A percentile compares a stretch with the other conserved stretches of the same genome.
phyloP scores from a whole-genome alignment of 2,888 invertebrate species.

The Erpobdella octoculata region DNA sequence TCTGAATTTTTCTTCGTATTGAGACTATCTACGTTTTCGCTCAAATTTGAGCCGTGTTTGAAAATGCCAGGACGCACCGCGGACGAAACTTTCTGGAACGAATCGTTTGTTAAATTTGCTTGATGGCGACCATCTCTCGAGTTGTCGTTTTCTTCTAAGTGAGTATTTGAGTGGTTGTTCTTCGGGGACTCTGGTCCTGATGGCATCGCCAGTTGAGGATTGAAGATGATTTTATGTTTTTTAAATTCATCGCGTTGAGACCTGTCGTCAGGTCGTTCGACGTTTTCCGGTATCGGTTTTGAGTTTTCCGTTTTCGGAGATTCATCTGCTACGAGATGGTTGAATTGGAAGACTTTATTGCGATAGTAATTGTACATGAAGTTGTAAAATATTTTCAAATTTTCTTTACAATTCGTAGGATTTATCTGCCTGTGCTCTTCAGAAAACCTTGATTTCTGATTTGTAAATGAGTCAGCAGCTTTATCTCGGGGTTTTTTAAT shows the following conservation, averaged over 20 bases:
- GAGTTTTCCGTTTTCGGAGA: background rate
- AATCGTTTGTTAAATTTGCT: too few species aligned
- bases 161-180: background rate
- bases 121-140: background rate
- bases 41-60: too few species aligned
- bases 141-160: background rate
- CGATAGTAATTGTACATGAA: background rate
- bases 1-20: too few species aligned
- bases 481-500: too few species aligned
- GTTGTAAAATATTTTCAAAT: background rate
- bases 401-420: background rate
- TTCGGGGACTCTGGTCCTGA: too few species aligned
- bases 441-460: background rate
- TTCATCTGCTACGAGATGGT: background rate
- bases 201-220: too few species aligned
- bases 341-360: background rate
- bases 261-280: background rate
- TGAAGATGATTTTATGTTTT: too few species aligned
- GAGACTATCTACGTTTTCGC: too few species aligned
- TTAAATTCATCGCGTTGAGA: background rate
- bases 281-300: background rate
- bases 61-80: too few species aligned
- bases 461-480: background rate
- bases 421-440: background rate
- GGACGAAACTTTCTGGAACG: too few species aligned